These are phyloP conservation scores for Dasyornis broadbenti DNA, from an alignment of 2,113 vertebrate species.

Conservation along the genomic window DNA sequence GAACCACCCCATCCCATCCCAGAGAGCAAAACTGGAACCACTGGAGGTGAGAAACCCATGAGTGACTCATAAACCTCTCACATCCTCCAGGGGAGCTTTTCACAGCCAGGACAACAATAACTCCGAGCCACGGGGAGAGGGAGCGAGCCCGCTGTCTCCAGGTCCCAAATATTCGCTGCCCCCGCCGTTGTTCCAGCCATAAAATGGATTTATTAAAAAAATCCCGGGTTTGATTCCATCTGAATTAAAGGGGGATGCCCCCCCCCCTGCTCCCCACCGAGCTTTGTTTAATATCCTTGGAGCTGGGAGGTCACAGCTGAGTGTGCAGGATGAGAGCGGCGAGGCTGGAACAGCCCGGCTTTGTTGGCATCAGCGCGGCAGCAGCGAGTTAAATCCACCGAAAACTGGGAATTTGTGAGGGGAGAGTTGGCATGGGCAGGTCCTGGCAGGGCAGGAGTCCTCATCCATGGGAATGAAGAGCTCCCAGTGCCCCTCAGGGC, in stretches of 20 bases:
- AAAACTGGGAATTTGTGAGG: neutral
- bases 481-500: rapidly evolving
- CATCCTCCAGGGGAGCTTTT: neutral
- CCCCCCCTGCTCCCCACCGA: constrained; percentile 9
- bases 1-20: neutral
- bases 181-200: neutral
- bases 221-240: neutral
- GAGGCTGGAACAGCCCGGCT: neutral
- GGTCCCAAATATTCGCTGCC: neutral
- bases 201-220: neutral
- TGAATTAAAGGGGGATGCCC: neutral
- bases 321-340: neutral
- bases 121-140: neutral
- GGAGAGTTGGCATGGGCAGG: neutral
- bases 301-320: neutral
- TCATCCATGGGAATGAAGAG: neutral
- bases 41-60: neutral
- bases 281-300: neutral
- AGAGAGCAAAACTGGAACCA: neutral
- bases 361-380: neutral
- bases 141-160: neutral
- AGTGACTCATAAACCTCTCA: neutral
- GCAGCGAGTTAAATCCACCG: neutral
- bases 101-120: neutral
- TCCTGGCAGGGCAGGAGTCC: neutral